phyloP scores from a whole-genome alignment of 2,797 vertebrate species.

The Triplophysa yarkandensis region DNA sequence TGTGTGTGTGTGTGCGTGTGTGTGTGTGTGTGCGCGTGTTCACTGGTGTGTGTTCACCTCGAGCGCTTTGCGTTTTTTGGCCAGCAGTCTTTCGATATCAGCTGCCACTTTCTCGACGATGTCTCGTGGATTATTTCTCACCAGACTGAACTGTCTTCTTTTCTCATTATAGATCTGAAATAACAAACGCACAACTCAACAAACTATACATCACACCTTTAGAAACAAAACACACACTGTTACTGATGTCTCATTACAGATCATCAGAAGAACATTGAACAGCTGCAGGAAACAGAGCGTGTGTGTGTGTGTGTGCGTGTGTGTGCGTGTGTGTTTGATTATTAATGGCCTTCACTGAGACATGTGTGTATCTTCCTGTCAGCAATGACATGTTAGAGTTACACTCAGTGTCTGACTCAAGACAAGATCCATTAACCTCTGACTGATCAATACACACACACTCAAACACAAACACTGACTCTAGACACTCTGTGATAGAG shows the following conservation, averaged over 20 bases:
- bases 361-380: constrained; percentile 23
- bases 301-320: not conserved
- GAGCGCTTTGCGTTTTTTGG: constrained; percentile 94
- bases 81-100: constrained; percentile 93
- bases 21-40: no score
- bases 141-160: constrained; percentile 86
- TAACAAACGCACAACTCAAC: constrained; percentile 33
- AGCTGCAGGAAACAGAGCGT: not conserved
- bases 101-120: constrained; percentile 94
- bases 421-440: constrained; percentile 35
- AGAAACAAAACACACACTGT: no score
- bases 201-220: not conserved
- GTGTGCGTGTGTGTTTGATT: constrained; percentile 5
- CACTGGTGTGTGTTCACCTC: constrained; percentile 84
- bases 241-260: not conserved
- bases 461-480: not conserved
- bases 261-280: not conserved
- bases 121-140: constrained; percentile 89
- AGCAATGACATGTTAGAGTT: constrained; percentile 7
- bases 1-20: not conserved
- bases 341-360: constrained; percentile 17
- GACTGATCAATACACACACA: constrained; percentile 24
- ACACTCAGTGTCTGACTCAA: not conserved
- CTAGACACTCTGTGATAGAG: no score
- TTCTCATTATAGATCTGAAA: constrained; percentile 94